Evolutionary conservation across 2,888 invertebrate species (phyloP).

Genomic region (Tenthredo distinguenda): DNA sequence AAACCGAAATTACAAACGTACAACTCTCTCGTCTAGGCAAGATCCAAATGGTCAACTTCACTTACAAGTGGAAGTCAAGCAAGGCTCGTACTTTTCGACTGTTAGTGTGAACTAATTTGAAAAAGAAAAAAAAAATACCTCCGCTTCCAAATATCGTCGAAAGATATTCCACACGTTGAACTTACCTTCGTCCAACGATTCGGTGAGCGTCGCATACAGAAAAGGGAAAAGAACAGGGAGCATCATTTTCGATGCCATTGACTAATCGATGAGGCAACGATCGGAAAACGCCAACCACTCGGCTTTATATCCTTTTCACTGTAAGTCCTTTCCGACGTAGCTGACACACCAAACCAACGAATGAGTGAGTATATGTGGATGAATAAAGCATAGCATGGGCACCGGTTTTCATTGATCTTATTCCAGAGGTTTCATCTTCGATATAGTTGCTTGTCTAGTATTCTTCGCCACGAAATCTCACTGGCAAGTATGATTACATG

Average conservation of each 20-base stretch:
- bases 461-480: neutral
- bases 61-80: neutral
- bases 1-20: neutral
- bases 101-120: neutral
- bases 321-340: neutral
- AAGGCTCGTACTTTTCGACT: neutral
- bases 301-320: neutral
- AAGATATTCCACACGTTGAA: neutral
- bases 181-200: conserved; percentile 17
- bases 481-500: too few species aligned
- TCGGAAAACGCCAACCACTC: neutral
- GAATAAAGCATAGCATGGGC: neutral
- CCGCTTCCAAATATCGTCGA: neutral
- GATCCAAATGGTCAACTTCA: neutral
- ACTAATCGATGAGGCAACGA: neutral
- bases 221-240: neutral
- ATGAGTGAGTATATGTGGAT: neutral
- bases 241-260: neutral
- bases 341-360: neutral
- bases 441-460: neutral
- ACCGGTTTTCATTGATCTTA: neutral
- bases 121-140: neutral
- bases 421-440: neutral
- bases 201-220: neutral
- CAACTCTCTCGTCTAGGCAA: neutral